These are phyloP conservation scores for Dicerorhinus sumatrensis DNA, from an alignment of 2,113 vertebrate species.

Conservation along the genomic window DNA sequence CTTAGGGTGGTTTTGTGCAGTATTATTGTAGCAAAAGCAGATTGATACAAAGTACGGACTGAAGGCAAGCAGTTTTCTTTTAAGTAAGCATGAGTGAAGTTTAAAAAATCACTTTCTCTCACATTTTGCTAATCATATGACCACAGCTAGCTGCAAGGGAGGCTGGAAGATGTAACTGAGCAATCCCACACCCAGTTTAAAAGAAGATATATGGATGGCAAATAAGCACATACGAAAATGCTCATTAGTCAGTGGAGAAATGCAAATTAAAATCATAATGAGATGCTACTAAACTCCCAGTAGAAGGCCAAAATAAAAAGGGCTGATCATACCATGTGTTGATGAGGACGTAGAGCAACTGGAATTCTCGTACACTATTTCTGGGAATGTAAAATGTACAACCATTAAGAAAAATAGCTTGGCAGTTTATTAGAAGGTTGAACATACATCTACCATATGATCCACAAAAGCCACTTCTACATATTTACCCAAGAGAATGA, in stretches of 20 bases:
- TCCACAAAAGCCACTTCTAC: background rate
- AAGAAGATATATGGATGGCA: background rate
- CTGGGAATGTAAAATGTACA: background rate
- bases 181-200: background rate
- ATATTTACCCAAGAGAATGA: background rate
- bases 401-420: background rate
- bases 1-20: background rate
- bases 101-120: background rate
- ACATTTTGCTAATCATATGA: background rate
- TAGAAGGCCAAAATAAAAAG: background rate
- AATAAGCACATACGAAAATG: background rate
- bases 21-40: background rate
- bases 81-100: background rate
- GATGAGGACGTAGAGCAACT: background rate
- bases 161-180: background rate
- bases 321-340: background rate
- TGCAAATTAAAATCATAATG: background rate
- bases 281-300: background rate
- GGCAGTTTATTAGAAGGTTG: background rate
- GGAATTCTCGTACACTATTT: background rate
- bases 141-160: constrained; percentile 58
- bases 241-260: constrained; percentile 9
- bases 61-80: background rate
- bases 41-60: background rate
- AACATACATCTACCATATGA: background rate